A percentile compares a stretch with the other conserved stretches of the same genome.
These are phyloP conservation scores for Xyrichtys novacula DNA, from an alignment of 2,797 vertebrate genomes.

Conservation along the genomic window DNA sequence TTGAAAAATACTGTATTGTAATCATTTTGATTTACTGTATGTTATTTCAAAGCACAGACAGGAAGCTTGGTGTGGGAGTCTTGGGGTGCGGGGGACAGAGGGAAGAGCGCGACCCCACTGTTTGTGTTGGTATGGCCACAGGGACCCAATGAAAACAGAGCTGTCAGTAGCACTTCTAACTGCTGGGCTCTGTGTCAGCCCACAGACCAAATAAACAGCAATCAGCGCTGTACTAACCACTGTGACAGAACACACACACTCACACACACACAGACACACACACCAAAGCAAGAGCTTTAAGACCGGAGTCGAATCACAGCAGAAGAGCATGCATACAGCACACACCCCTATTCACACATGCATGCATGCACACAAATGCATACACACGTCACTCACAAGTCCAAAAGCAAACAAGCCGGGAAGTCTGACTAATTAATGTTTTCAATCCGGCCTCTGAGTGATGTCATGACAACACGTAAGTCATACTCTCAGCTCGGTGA, in stretches of 20 bases:
- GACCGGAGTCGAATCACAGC: constrained; percentile 47
- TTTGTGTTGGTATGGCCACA: constrained; percentile 76
- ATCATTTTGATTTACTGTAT: constrained; percentile 45
- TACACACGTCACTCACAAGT: constrained; percentile 76
- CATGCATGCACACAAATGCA: constrained; percentile 46
- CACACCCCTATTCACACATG: constrained; percentile 6
- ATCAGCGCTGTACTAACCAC: constrained; percentile 80
- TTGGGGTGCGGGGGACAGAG: constrained; percentile 64
- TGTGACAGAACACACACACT: constrained; percentile 69
- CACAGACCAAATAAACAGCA: constrained; percentile 86
- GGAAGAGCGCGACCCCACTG: constrained; percentile 74
- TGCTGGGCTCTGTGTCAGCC: constrained; percentile 76
- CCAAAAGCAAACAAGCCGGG: constrained; percentile 73
- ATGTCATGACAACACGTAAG: constrained; percentile 72
- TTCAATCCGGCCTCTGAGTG: constrained; percentile 68
- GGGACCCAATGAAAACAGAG: constrained; percentile 81
- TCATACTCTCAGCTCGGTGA: constrained; percentile 38
- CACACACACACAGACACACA: constrained; percentile 43
- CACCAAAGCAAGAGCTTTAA: constrained; percentile 32
- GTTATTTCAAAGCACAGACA: constrained; percentile 60
- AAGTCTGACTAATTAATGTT: constrained; percentile 79
- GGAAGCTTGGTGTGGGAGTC: constrained; percentile 71
- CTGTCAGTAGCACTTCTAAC: constrained; percentile 76
- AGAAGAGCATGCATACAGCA: constrained; percentile 19
- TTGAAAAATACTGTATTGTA: constrained; percentile 24